Evolutionary conservation across 2,888 invertebrate genomes (phyloP), one percentile per base, ranked within the genome.

Genomic region (Callyntrura sp.): DNA sequence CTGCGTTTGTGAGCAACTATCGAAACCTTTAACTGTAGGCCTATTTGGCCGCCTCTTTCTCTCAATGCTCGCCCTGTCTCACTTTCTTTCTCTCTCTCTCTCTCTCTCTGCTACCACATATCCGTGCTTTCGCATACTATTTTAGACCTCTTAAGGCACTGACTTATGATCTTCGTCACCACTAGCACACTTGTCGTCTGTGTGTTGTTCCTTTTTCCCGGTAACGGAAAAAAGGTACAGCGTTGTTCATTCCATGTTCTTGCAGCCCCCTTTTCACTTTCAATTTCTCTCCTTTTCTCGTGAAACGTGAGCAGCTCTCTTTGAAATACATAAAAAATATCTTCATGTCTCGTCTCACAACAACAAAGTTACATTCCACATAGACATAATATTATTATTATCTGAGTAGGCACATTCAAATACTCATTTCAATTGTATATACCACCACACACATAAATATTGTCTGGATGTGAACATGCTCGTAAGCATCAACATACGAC

Each of bases 301-400:
- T 88, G 88, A 57, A 87, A 87, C 76, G 76, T 82, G 76, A 88
- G 83, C 62, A 76, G 73, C 60, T 88, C 81, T 60, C 57, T 88
- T 88, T 88, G 88, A 88, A 88, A 89, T 84, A 89, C 79, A 79
- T 78, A 78, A 70, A 35, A 88, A 85, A 89, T 89, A 84, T 84
- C 76, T 84, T 89, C 78, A 84, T 84, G 89, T 89, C 65, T 84
- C 73, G 68, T 73, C 78, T 89, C 79, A 76, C 89, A 89, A 79
- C 89, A 89, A 84, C 88, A 88, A 78, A 84, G 89, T 79, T 78
- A 79, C 84, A 89, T 84, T 89, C 89, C 88, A 88, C 84, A 57
- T 62, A 84, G 65, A 89, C 84, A 89, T 65, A 88, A 88, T 83
- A 89, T 60, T 89, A 85, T 60, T 89, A 84, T 84, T 89, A 89